Conservation (phyloP, 2,888 invertebrate genomes). For the Bombylius major region DNA sequence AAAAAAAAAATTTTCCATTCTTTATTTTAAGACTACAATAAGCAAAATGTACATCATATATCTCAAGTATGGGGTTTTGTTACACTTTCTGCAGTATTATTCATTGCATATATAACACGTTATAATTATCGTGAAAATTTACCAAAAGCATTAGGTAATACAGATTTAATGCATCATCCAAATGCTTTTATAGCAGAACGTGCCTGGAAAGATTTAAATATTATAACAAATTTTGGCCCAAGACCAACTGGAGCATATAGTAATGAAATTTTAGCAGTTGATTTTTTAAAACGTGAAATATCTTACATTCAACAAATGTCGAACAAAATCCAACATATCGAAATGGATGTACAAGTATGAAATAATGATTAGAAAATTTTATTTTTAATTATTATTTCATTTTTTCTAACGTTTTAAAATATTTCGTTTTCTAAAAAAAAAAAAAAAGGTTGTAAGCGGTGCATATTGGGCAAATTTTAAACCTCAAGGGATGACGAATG, state of each 20-base stretch:
- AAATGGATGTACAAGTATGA: slow-evolving; percentile 50
- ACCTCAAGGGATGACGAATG: slow-evolving; percentile 66
- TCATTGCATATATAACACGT: slow-evolving; percentile 18
- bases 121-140: slow-evolving; percentile 22
- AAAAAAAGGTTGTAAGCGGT: slow-evolving; percentile 43
- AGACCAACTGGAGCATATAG: slow-evolving; percentile 61
- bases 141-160: slow-evolving; percentile 21
- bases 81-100: slow-evolving; percentile 15
- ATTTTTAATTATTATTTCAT: background rate
- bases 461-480: slow-evolving; percentile 60
- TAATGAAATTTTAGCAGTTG: slow-evolving; percentile 61
- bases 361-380: background rate
- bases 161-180: slow-evolving; percentile 20
- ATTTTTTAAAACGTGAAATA: slow-evolving; percentile 45
- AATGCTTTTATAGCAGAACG: slow-evolving; percentile 47
- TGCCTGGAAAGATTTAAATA: slow-evolving; percentile 51
- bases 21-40: slow-evolving; percentile 19
- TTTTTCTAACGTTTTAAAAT: background rate
- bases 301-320: slow-evolving; percentile 40
- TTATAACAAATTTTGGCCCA: slow-evolving; percentile 48
- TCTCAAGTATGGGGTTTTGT: slow-evolving; percentile 21
- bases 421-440: background rate
- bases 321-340: slow-evolving; percentile 43
- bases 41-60: slow-evolving; percentile 25
- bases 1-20: background rate